phyloP scores from a whole-genome alignment of 2,888 invertebrate species.

The Flabesymbios commensalis region DNA sequence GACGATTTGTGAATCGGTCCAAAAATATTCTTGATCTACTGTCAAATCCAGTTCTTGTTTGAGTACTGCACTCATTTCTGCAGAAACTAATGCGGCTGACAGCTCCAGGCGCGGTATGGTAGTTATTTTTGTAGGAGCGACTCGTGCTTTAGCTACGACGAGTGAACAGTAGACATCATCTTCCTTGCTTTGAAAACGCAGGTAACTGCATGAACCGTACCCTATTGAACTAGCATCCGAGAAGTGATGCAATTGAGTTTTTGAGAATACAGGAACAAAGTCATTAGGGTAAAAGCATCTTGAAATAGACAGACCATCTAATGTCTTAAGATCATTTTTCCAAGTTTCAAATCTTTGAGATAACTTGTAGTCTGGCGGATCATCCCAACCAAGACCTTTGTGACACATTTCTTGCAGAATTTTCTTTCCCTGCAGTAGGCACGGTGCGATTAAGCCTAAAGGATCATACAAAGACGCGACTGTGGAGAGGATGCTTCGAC shows the following conservation, averaged over 20 bases:
- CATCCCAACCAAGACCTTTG: neutral
- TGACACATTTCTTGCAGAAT: neutral
- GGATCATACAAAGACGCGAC: neutral
- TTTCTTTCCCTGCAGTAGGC: neutral
- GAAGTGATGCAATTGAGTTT: constrained; percentile 14
- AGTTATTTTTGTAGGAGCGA: constrained; percentile 31
- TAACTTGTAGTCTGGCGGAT: too few species aligned
- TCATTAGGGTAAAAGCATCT: too few species aligned
- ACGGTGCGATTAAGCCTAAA: neutral
- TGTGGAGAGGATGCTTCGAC: neutral
- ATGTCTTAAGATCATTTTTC: too few species aligned
- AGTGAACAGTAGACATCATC: neutral
- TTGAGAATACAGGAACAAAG: too few species aligned
- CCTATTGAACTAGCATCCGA: constrained; percentile 12
- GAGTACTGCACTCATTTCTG: neutral
- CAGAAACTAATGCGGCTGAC: constrained; percentile 26
- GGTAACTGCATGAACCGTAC: constrained; percentile 4
- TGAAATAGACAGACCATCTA: too few species aligned
- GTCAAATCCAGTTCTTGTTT: neutral
- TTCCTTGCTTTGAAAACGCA: neutral
- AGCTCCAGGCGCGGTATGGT: constrained; percentile 35
- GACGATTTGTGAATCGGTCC: constrained; percentile 35
- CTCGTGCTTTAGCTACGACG: constrained; percentile 26
- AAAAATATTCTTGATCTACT: neutral
- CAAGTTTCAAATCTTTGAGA: too few species aligned